These are phyloP conservation scores for Centroberyx gerrardi DNA, from an alignment of 2,797 vertebrate species.

Conservation along the genomic window DNA sequence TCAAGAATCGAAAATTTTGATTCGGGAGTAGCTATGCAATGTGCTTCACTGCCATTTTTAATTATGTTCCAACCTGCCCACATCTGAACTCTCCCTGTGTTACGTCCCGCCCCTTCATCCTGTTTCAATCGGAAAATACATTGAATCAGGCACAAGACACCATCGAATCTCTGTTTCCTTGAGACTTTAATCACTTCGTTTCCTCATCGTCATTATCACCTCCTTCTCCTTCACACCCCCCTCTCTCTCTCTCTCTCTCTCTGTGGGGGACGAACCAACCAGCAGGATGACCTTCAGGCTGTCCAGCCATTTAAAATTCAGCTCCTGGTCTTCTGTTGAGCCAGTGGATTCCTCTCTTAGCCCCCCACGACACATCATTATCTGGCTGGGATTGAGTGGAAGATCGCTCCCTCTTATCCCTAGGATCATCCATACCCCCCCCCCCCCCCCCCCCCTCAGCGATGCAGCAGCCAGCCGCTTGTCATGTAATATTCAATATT, in stretches of 20 bases:
- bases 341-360: constrained; percentile 40
- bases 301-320: constrained; percentile 56
- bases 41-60: constrained; percentile 1
- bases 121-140: constrained; percentile 16
- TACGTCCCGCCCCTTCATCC: not conserved
- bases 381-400: constrained; percentile 58
- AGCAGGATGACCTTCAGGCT: constrained; percentile 57
- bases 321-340: constrained; percentile 48
- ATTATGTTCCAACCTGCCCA: not conserved
- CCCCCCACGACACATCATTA: constrained; percentile 73
- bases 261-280: constrained; percentile 24
- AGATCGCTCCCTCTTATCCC: constrained; percentile 55
- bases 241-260: not conserved
- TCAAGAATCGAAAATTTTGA: not conserved
- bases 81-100: not conserved
- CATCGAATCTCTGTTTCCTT: constrained; percentile 7
- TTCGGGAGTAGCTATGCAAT: not conserved
- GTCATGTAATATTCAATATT: constrained; percentile 48
- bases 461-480: constrained; percentile 33
- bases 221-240: constrained; percentile 14
- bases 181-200: constrained; percentile 10
- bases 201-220: constrained; percentile 7
- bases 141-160: not conserved
- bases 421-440: constrained; percentile 38
- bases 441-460: not conserved